These are phyloP conservation scores for Gryon sp. DNA, from an alignment of 1,140 invertebrate species.

Conservation along the genomic window DNA sequence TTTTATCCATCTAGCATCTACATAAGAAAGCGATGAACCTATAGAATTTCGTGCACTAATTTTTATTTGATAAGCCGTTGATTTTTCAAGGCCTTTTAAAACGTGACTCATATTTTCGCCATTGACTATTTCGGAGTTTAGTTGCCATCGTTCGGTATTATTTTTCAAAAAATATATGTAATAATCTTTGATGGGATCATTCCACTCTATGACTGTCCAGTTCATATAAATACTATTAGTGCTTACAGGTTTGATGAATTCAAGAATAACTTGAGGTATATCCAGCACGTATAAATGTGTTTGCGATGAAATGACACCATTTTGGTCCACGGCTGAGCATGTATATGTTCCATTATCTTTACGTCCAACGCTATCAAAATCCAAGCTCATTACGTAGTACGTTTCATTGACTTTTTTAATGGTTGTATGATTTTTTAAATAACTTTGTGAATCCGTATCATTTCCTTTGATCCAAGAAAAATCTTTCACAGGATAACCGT, in stretches of 20 bases:
- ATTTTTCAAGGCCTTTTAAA: conserved; percentile 81
- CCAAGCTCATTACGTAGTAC: conserved; percentile 79
- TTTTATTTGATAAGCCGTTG: conserved; percentile 82
- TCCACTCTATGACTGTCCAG: conserved; percentile 90
- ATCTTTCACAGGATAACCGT: conserved; percentile 81
- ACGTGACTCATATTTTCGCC: conserved; percentile 83
- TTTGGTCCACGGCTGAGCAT: conserved; percentile 77
- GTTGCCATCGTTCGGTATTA: conserved; percentile 80
- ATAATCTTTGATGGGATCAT: conserved; percentile 85
- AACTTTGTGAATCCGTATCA: conserved; percentile 74
- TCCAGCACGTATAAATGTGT: conserved; percentile 84
- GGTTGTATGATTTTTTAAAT: conserved; percentile 73
- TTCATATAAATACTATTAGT: conserved; percentile 87
- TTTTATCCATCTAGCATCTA: conserved; percentile 79
- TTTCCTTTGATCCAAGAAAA: conserved; percentile 82
- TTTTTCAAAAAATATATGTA: conserved; percentile 83
- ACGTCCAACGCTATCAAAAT: conserved; percentile 80
- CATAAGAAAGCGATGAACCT: conserved; percentile 78
- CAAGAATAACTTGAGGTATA: conserved; percentile 85
- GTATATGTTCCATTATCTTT: conserved; percentile 85
- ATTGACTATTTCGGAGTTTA: conserved; percentile 80
- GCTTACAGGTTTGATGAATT: conserved; percentile 87
- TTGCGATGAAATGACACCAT: conserved; percentile 65
- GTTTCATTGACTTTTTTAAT: conserved; percentile 80
- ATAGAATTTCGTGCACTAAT: conserved; percentile 80